phyloP scores from a whole-genome alignment of 35 echinoderm and acorn worm genomes.

The Patiria miniata region DNA sequence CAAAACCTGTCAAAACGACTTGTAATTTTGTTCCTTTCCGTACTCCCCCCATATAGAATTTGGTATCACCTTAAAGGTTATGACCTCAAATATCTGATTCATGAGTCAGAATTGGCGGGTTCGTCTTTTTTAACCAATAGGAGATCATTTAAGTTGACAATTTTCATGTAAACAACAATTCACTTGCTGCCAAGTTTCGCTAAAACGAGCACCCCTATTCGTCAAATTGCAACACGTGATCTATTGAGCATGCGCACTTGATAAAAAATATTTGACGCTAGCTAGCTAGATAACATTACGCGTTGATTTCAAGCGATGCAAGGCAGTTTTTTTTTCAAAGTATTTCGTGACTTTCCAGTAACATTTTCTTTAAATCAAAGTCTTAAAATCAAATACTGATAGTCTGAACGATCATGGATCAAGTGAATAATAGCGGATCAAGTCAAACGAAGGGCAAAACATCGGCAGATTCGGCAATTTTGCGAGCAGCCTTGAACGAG shows the following conservation, averaged over 20 bases:
- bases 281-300: no score
- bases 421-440: not conserved
- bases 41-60: not conserved
- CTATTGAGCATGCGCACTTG: not conserved
- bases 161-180: not conserved
- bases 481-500: conserved; percentile 8
- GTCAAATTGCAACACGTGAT: not conserved
- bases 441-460: not conserved
- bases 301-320: not conserved
- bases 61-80: conserved; percentile 18
- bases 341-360: not conserved
- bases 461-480: not conserved
- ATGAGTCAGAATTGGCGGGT: not conserved
- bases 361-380: not conserved
- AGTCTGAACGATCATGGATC: not conserved
- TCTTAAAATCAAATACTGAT: conserved; percentile 1
- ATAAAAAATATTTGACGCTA: not conserved
- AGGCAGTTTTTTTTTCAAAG: no score
- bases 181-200: not conserved
- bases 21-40: not conserved
- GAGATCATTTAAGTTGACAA: not conserved
- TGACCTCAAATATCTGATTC: not conserved
- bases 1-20: not conserved
- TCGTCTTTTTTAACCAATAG: not conserved
- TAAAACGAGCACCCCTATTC: not conserved